Percentiles rank a stretch among this genome's conserved stretches.
Conservation (phyloP, 2,797 vertebrate genomes). For the Lithobates pipiens region DNA sequence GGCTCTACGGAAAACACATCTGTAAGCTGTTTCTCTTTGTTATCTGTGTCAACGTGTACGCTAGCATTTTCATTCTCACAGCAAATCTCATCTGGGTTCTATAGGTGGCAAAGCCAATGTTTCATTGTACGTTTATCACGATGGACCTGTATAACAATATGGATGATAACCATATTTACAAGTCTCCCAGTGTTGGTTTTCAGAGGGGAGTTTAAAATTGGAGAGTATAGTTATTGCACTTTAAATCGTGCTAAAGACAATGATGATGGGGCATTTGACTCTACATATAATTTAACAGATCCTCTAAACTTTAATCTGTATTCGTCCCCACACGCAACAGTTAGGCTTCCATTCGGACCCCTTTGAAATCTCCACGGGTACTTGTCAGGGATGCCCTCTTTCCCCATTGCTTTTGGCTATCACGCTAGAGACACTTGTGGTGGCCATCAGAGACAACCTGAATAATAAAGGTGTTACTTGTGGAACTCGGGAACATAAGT, state of each 20-base stretch:
- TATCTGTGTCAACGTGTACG: background rate
- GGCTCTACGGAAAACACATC: conserved; percentile 12
- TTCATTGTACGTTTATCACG: conserved; percentile 9
- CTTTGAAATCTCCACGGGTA: no score
- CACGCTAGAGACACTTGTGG: no score
- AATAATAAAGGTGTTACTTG: no score
- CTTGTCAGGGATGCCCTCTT: no score
- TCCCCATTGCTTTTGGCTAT: no score
- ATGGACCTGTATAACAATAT: conserved; percentile 18
- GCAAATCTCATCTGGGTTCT: conserved; percentile 27
- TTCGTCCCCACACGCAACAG: no score
- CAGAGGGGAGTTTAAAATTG: background rate
- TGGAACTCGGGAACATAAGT: no score
- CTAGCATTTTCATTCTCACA: conserved; percentile 45
- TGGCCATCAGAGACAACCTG: no score
- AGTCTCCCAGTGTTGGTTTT: conserved; percentile 20
- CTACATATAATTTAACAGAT: background rate
- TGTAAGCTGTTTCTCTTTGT: conserved; percentile 32
- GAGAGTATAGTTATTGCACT: background rate
- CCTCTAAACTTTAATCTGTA: no score
- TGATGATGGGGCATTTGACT: no score
- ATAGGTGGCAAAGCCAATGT: conserved; percentile 33
- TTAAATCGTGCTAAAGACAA: background rate
- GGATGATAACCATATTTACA: conserved; percentile 3
- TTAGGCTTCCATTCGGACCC: no score